These are phyloP conservation scores for Schizotus pectinicornis DNA, from an alignment of 2,888 invertebrate genomes.

Conservation along the genomic window DNA sequence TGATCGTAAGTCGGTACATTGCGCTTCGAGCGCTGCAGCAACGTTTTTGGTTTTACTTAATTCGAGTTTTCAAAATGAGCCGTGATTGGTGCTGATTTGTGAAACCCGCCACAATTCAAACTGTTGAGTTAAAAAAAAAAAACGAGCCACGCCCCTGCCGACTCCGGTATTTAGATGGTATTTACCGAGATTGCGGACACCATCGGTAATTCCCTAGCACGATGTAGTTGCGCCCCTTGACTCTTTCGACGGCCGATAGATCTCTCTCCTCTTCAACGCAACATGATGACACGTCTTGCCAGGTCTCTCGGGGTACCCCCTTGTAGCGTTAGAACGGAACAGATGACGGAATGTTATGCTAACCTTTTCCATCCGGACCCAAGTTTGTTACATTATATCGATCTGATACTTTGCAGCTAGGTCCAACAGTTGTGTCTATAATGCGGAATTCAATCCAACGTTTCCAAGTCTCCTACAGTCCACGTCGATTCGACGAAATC, in stretches of 20 bases:
- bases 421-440: too few species aligned
- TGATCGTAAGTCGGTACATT: too few species aligned
- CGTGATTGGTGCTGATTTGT: neutral
- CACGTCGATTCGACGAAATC: neutral
- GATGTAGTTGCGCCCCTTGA: slow-evolving; percentile 32
- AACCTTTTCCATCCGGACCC: slow-evolving; percentile 42
- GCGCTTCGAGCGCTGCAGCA: too few species aligned
- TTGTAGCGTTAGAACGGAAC: slow-evolving; percentile 37
- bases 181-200: slow-evolving; percentile 14
- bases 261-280: slow-evolving; percentile 23
- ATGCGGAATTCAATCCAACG: too few species aligned
- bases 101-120: slow-evolving; percentile 19
- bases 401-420: slow-evolving; percentile 15
- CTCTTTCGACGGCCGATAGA: slow-evolving; percentile 20
- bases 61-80: slow-evolving; percentile 1
- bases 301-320: too few species aligned
- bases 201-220: slow-evolving; percentile 19
- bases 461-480: neutral
- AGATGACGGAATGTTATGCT: slow-evolving; percentile 49
- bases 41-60: neutral
- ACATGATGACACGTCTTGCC: slow-evolving; percentile 12
- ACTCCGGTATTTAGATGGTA: slow-evolving; percentile 24
- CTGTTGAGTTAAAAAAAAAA: slow-evolving; percentile 19
- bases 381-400: slow-evolving; percentile 25
- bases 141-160: slow-evolving; percentile 21